Base-by-base conservation (phyloP, 2,797 vertebrate genomes). In the Helicolenus hilgendorfi region DNA sequence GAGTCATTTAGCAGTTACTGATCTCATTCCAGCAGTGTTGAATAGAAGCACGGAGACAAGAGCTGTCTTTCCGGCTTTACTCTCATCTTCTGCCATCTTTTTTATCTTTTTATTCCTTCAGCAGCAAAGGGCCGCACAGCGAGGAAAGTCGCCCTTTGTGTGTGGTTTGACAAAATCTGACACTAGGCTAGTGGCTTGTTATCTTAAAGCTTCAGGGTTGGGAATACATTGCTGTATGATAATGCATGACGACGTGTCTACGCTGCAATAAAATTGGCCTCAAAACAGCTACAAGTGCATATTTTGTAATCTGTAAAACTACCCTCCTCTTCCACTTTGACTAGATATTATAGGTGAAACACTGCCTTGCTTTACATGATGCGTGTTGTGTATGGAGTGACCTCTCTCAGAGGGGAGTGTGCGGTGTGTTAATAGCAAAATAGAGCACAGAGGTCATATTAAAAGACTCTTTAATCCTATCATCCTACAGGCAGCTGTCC, bases 381-480 rank as follows among this genome's bases (percentile, higher is more conserved):
- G 77, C 35, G 27, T 45, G 55, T 79, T 45, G 84, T 88, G 76
- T 87, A 70, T 56, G 27, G 24, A 67, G 72, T 91, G 91, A 94
- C 95, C 94, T 93, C 78, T 82, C 83, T 81, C 76, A 15, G 38
- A 79, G 83, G 69, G 78, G 63, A 84, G 72, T 27, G 70, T 26
- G 67, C 33, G 41, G 65, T n/a, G 56, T 91, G 92, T 90, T 96
- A 91, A 95, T 89, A 95, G 92, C 79, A 87, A 89, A 91, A 85
- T 11, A 76, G 26, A 88, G 76, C 74, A 27, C 74, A 64, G 73
- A 88, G 95, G 95, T 96, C 93, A 81, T 22, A 81, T 93, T 93
- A 93, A 96, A 96, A 94, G 67, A 85, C 84, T 91, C 83, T 91
- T 93, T 96, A 95, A 96, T 96, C 94, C 91, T 72, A 93, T 96